These are phyloP conservation scores for Tetraodon nigroviridis DNA, from an alignment of 2,113 vertebrate genomes.

Conservation along the genomic window DNA sequence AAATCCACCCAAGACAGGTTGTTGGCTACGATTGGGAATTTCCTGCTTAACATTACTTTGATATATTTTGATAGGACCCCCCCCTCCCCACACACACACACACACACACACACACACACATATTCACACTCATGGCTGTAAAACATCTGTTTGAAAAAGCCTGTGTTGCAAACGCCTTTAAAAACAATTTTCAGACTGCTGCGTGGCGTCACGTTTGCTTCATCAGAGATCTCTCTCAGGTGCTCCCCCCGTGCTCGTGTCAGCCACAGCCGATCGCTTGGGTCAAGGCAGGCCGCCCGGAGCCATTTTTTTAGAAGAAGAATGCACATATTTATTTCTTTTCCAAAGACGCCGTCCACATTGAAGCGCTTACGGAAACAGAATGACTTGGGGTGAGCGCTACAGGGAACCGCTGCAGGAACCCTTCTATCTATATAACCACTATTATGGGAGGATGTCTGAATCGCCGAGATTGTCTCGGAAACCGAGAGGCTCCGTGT, in stretches of 20 bases:
- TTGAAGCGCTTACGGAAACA: conserved; percentile 11
- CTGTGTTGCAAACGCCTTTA: not conserved
- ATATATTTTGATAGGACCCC: conserved; percentile 1
- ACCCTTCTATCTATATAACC: not conserved
- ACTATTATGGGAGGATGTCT: not conserved
- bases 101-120: too few species aligned
- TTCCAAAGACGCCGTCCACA: not conserved
- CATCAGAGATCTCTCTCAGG: not conserved
- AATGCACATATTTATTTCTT: too few species aligned
- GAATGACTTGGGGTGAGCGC: not conserved
- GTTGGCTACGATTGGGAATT: conserved; percentile 3
- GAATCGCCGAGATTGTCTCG: not conserved
- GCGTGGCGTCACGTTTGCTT: conserved; percentile 2
- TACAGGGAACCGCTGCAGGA: not conserved
- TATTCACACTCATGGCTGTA: not conserved
- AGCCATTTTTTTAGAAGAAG: not conserved
- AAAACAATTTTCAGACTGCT: conserved; percentile 1
- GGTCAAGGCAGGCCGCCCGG: conserved; percentile 12
- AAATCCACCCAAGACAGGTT: conserved; percentile 9
- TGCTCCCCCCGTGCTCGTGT: conserved; percentile 10
- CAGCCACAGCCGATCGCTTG: conserved; percentile 16
- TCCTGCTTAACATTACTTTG: not conserved
- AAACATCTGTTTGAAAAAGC: conserved; percentile 17
- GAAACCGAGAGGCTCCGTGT: conserved; percentile 22
- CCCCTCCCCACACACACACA: too few species aligned